phyloP scores from a whole-genome alignment of 2,113 vertebrate genomes.

The Heptranchias perlo region DNA sequence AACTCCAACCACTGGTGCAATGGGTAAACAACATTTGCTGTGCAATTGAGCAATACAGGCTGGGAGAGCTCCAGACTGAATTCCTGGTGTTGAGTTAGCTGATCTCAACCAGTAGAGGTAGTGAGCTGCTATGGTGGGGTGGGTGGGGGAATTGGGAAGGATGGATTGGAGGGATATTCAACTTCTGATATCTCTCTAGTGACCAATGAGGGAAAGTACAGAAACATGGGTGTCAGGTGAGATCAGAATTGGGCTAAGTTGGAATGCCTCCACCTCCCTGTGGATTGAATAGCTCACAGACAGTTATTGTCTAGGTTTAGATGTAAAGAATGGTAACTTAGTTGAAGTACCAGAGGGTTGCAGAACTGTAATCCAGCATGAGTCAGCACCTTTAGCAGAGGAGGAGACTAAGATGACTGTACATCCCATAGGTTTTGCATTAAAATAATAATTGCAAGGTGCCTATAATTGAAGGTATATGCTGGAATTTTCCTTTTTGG shows the following conservation, averaged over 20 bases:
- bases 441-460: no score
- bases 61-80: background rate
- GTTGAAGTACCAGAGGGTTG: background rate
- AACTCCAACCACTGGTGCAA: background rate
- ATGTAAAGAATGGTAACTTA: no score
- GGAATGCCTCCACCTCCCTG: no score
- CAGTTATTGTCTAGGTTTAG: no score
- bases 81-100: background rate
- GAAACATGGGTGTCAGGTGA: no score
- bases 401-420: background rate
- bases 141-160: background rate
- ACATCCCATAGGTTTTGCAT: no score
- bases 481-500: no score
- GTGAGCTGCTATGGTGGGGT: background rate
- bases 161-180: background rate
- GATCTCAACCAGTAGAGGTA: background rate
- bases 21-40: background rate
- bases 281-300: background rate
- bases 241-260: background rate
- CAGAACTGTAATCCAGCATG: background rate
- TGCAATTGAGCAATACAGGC: background rate
- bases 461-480: no score
- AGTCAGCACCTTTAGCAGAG: background rate
- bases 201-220: background rate
- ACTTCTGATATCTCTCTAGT: background rate